Percentiles rank a stretch among this genome's conserved stretches.
These are phyloP conservation scores for Amphipyra berbera DNA, from an alignment of 2,888 invertebrate species.

Conservation along the genomic window DNA sequence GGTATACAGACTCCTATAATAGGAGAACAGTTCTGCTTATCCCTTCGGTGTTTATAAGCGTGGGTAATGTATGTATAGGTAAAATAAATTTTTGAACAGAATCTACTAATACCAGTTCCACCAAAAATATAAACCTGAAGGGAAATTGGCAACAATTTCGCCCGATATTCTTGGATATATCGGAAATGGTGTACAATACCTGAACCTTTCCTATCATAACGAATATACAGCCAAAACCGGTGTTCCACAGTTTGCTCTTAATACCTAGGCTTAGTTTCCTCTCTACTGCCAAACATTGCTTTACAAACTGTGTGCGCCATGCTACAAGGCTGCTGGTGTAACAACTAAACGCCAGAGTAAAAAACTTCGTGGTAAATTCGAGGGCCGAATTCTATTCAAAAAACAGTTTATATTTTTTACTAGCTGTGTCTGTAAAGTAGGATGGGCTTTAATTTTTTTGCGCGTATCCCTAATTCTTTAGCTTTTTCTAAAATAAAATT, in stretches of 20 bases:
- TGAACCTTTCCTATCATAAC: background rate
- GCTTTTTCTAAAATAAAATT: too few relatives aligned
- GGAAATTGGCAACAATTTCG: background rate
- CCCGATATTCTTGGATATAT: background rate
- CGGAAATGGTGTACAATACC: slow-evolving; percentile 4
- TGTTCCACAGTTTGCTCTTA: slow-evolving; percentile 25
- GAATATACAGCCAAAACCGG: background rate
- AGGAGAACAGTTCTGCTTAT: too few relatives aligned
- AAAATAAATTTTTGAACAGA: too few relatives aligned
- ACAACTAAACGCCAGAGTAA: slow-evolving; percentile 1
- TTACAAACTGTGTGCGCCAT: slow-evolving; percentile 31
- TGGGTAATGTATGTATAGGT: too few relatives aligned
- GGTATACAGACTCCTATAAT: too few relatives aligned
- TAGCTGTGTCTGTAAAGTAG: too few relatives aligned
- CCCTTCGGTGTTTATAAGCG: too few relatives aligned
- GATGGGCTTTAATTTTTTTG: too few relatives aligned
- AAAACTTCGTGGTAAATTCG: background rate
- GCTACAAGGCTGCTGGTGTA: slow-evolving; percentile 14
- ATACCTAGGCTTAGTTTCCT: slow-evolving; percentile 31
- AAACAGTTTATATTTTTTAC: too few relatives aligned
- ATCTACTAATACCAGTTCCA: too few relatives aligned
- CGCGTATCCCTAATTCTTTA: too few relatives aligned
- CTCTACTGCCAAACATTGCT: slow-evolving; percentile 41
- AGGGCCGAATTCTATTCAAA: background rate
- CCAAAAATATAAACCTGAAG: too few relatives aligned